Conservation (phyloP, 2,888 invertebrate genomes). For the Sussaba pulchella region DNA sequence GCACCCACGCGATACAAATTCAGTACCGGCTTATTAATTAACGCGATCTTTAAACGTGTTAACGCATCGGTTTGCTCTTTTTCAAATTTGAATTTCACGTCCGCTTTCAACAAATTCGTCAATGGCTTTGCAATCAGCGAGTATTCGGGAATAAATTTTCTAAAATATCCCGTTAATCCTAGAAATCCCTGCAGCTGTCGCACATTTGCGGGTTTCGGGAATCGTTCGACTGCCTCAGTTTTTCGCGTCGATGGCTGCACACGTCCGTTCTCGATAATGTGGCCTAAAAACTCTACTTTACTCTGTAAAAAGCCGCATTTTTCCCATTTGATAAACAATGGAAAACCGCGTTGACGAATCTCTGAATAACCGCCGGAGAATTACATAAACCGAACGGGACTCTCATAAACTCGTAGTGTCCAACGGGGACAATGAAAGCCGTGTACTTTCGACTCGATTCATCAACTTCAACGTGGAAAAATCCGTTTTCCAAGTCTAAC, state of each 20-base stretch:
- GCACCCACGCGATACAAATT: conserved; percentile 50
- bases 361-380: conserved; percentile 65
- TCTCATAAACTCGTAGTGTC: conserved; percentile 69
- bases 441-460: conserved; percentile 69
- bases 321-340: conserved; percentile 45
- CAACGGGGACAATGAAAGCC: conserved; percentile 68
- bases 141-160: conserved; percentile 65
- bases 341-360: conserved; percentile 65
- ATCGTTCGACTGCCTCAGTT: conserved; percentile 63
- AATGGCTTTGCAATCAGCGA: conserved; percentile 63
- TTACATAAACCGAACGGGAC: conserved; percentile 71
- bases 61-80: conserved; percentile 62
- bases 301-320: conserved; percentile 47
- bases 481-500: conserved; percentile 70
- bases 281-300: conserved; percentile 39
- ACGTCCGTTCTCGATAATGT: conserved; percentile 33
- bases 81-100: conserved; percentile 54
- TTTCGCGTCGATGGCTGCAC: conserved; percentile 51
- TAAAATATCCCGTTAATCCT: conserved; percentile 65
- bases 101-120: conserved; percentile 54
- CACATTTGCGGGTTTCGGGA: conserved; percentile 58
- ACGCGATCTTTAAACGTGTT: conserved; percentile 47
- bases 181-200: conserved; percentile 64
- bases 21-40: conserved; percentile 53
- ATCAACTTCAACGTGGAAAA: conserved; percentile 70